A percentile compares a stretch with the other conserved stretches of the same genome.
These are phyloP conservation scores for Nothobranchius furzeri DNA, from an alignment of 2,113 vertebrate genomes.

Conservation along the genomic window DNA sequence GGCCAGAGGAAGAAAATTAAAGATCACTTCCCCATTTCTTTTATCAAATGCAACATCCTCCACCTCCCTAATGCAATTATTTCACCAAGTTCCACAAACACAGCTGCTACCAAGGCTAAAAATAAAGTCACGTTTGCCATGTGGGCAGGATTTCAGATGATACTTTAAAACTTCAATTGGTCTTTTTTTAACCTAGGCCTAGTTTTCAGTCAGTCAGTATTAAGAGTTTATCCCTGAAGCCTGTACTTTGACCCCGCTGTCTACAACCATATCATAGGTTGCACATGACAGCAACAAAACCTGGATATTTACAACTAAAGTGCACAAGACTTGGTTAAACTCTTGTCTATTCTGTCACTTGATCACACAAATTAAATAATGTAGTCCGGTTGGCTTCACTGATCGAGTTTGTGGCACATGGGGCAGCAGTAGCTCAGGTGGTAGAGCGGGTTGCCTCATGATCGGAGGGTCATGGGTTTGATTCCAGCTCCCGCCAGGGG, in stretches of 20 bases:
- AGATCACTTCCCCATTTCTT: conserved; percentile 47
- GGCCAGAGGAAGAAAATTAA: conserved; percentile 35
- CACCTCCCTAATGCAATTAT: conserved; percentile 33
- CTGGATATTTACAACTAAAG: conserved; percentile 13
- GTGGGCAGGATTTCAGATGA: background rate
- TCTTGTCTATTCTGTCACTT: too few species aligned
- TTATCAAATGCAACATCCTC: conserved; percentile 33
- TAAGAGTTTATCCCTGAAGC: background rate
- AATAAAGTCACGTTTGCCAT: conserved; percentile 2
- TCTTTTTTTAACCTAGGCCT: conserved; percentile 9
- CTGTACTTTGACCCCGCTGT: conserved; percentile 52
- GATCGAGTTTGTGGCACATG: background rate
- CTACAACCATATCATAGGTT: conserved; percentile 3
- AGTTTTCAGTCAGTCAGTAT: conserved; percentile 11
- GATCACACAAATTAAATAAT: too few species aligned
- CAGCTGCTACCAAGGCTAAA: conserved; percentile 33
- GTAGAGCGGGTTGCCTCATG: too few species aligned
- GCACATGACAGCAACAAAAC: conserved; percentile 13
- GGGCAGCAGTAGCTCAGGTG: too few species aligned
- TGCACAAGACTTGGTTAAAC: background rate
- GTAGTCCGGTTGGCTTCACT: background rate
- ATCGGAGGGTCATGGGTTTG: too few species aligned
- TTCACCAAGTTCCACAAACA: conserved; percentile 14
- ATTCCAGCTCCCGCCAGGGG: too few species aligned
- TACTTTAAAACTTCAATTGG: conserved; percentile 8